A percentile compares a stretch with the other conserved stretches of the same genome.
Evolutionary conservation across 1,140 invertebrate species (phyloP).

Genomic region (Ephestia elutella): DNA sequence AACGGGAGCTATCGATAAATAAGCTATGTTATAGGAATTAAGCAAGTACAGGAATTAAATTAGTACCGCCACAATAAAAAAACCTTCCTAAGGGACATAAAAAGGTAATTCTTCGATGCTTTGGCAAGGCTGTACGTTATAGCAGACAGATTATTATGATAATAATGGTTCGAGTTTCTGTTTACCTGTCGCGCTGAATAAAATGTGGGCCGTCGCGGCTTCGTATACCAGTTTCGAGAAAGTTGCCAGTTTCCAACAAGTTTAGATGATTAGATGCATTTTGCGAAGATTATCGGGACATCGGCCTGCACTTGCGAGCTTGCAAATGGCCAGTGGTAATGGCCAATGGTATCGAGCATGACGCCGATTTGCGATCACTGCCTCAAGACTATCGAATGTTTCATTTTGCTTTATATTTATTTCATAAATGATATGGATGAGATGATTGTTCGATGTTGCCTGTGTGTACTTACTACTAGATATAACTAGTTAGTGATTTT

Average conservation of each 20-base stretch:
- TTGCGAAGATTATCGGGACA: slow-evolving; percentile 19
- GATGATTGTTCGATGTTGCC: too few relatives aligned
- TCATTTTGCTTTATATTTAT: background rate
- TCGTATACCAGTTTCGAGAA: slow-evolving; percentile 11
- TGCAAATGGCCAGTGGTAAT: slow-evolving; percentile 43
- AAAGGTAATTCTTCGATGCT: too few relatives aligned
- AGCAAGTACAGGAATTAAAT: too few relatives aligned
- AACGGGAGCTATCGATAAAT: too few relatives aligned
- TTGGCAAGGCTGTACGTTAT: too few relatives aligned
- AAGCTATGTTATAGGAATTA: too few relatives aligned
- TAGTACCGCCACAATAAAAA: too few relatives aligned
- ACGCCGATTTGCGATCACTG: slow-evolving; percentile 46
- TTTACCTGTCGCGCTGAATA: slow-evolving; percentile 4
- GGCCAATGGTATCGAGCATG: slow-evolving; percentile 44
- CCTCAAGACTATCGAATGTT: slow-evolving; percentile 24
- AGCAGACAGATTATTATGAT: background rate
- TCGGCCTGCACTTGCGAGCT: slow-evolving; percentile 31
- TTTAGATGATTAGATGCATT: slow-evolving; percentile 17
- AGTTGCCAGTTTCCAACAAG: slow-evolving; percentile 15
- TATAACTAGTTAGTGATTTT: too few relatives aligned
- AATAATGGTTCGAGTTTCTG: background rate
- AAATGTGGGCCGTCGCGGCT: slow-evolving; percentile 13
- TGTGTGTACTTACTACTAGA: too few relatives aligned
- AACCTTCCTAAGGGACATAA: too few relatives aligned
- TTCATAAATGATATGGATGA: background rate